Base-by-base conservation (phyloP, 2,888 invertebrate genomes). In the Archips crataeganus region DNA sequence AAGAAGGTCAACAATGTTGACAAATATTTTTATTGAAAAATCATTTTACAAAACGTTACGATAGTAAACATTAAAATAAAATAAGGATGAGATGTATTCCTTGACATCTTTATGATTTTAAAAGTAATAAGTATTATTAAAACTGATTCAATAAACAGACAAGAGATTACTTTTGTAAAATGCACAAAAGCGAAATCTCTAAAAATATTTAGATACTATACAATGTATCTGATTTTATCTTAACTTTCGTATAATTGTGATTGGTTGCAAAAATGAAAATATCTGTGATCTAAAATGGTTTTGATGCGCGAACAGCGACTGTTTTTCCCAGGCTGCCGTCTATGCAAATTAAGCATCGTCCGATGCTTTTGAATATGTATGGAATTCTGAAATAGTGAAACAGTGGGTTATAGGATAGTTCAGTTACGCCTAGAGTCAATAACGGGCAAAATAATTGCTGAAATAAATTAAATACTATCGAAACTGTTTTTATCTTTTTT, bases 341-440 rank as follows among this genome's bases (percentile, higher is more conserved):
- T 77, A 80, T 82, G 82, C 79, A 81, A 82, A 82, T 82, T 75
- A 77, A 78, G 75, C 75, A 71, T 75, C 77, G 75, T 79, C 79
- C 80, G 80, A 82, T 79, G 79, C 82, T 79, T 79, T 76, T 82
- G 82, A 82, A 82, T 82, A 82, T 82, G 78, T 77, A 82, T 82
- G 79, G 32, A 69, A 63, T 60, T 57, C 62, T 71, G 63, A 71
- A 72, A 76, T 73, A 62, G 75, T 66, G 70, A 72, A 64, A 63
- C 60, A 69, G 68, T 69, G 70, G 69, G 66, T 51, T 70, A 68
- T 59, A 45, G 63, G 23, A 11, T 11, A 23, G 65, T 65, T 70
- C 70, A 54, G 69, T 64, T 74, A 36, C 32, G 64, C 42, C 49
- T 60, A 23, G 34, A 61, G 60, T 65, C 49, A 54, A 65, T 54